phyloP scores from a whole-genome alignment of 2,113 vertebrate genomes.

The Osmerus mordax region DNA sequence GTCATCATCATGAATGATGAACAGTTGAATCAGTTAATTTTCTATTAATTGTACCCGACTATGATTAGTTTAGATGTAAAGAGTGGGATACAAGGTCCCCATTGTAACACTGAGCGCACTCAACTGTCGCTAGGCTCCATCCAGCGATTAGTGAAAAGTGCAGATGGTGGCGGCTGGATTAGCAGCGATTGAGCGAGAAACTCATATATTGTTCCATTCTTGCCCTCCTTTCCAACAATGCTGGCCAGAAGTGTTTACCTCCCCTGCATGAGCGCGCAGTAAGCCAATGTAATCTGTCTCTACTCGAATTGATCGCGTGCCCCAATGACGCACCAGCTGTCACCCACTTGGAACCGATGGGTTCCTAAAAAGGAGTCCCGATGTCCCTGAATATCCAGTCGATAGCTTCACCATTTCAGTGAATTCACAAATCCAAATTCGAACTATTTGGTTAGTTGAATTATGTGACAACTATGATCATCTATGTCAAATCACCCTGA shows the following conservation, averaged over 20 bases:
- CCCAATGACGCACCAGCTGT: constrained; percentile 1
- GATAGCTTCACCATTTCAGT: no score
- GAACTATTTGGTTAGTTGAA: no score
- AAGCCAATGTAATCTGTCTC: constrained; percentile 21
- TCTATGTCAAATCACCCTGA: not conserved
- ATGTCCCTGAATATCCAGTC: not conserved
- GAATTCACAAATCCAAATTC: not conserved
- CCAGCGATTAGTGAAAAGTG: constrained; percentile 5
- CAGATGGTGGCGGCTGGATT: constrained; percentile 48
- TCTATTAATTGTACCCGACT: no score
- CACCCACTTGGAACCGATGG: not conserved
- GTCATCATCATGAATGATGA: no score
- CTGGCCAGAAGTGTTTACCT: not conserved
- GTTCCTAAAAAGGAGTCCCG: constrained; percentile 6
- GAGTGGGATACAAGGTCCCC: no score
- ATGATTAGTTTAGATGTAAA: no score
- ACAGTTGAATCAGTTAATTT: no score
- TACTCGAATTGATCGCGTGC: not conserved
- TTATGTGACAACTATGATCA: not conserved
- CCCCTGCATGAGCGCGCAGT: constrained; percentile 5
- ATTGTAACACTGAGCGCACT: not conserved
- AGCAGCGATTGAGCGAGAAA: constrained; percentile 8
- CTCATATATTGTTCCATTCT: constrained; percentile 9
- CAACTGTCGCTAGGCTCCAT: not conserved
- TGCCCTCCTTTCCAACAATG: constrained; percentile 18